Evolutionary conservation across 1,140 invertebrate species (phyloP).

Genomic region (Lepidurus apus): DNA sequence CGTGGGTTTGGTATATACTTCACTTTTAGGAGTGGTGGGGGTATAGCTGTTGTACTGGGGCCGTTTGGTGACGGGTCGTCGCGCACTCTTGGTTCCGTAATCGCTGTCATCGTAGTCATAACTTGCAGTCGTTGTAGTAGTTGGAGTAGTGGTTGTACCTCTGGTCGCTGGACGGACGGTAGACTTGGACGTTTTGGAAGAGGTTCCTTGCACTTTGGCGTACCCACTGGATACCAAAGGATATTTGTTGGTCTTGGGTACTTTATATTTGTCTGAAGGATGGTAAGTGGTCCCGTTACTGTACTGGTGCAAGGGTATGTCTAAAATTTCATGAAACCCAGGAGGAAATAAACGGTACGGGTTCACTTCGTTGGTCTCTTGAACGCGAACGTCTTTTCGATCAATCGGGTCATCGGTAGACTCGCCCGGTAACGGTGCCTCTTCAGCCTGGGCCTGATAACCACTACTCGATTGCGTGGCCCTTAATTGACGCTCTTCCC

Average conservation of each 20-base stretch:
- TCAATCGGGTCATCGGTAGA: constrained; percentile 23
- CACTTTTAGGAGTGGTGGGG: neutral
- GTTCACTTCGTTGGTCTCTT: constrained; percentile 35
- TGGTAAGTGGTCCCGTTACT: constrained; percentile 35
- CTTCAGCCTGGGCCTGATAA: neutral
- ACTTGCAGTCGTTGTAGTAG: constrained; percentile 5
- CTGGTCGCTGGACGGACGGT: neutral
- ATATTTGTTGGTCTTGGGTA: constrained; percentile 19
- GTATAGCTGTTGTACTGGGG: constrained; percentile 24
- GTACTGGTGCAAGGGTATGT: constrained; percentile 34
- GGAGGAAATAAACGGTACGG: constrained; percentile 34
- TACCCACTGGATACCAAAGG: constrained; percentile 35
- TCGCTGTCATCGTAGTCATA: constrained; percentile 23
- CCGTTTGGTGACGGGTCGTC: constrained; percentile 13
- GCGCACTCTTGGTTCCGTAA: constrained; percentile 2
- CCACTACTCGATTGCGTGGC: neutral
- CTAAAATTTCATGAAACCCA: constrained; percentile 32
- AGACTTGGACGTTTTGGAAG: constrained; percentile 22
- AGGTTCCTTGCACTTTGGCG: constrained; percentile 32
- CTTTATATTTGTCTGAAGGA: constrained; percentile 34
- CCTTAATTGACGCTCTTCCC: neutral
- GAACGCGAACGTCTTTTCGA: constrained; percentile 32
- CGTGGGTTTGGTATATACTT: constrained; percentile 12
- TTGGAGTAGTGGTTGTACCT: constrained; percentile 4
- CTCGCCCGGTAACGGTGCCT: neutral